Evolutionary conservation across 2,113 vertebrate species (phyloP).

Genomic region (Scartelaos histophorus): DNA sequence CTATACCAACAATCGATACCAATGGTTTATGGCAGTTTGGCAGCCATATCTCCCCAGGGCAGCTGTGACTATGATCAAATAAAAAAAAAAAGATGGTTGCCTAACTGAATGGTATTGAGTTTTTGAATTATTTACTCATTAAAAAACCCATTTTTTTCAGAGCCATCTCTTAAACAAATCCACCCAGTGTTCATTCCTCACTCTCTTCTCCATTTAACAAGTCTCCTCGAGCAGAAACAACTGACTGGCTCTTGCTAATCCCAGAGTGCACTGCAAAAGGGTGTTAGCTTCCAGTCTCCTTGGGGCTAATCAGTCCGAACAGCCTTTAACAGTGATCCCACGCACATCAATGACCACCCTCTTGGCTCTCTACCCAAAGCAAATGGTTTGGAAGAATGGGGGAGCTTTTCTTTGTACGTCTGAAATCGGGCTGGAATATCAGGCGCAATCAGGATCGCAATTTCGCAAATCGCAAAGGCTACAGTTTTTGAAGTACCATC

Average conservation of each 20-base stretch:
- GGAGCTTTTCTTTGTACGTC: slow-evolving; percentile 17
- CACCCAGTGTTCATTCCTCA: neutral
- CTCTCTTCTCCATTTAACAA: neutral
- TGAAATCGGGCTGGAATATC: no score
- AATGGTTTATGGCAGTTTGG: no score
- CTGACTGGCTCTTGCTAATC: neutral
- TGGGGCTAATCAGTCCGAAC: neutral
- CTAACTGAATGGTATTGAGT: neutral
- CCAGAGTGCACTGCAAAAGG: neutral
- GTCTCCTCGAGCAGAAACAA: neutral
- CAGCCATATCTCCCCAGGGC: neutral
- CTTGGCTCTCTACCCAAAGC: slow-evolving; percentile 41
- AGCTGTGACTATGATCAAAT: neutral
- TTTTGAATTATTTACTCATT: no score
- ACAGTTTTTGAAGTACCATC: no score
- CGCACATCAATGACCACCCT: slow-evolving; percentile 21
- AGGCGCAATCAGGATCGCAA: no score
- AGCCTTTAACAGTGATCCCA: neutral
- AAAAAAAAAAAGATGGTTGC: neutral
- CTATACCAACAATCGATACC: no score
- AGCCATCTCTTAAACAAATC: neutral
- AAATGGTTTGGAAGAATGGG: slow-evolving; percentile 14
- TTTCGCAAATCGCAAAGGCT: no score
- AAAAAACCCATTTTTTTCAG: neutral
- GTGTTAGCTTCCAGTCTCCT: neutral